phyloP scores from a whole-genome alignment of 2,113 vertebrate genomes.

The Notarius quadriscutis region DNA sequence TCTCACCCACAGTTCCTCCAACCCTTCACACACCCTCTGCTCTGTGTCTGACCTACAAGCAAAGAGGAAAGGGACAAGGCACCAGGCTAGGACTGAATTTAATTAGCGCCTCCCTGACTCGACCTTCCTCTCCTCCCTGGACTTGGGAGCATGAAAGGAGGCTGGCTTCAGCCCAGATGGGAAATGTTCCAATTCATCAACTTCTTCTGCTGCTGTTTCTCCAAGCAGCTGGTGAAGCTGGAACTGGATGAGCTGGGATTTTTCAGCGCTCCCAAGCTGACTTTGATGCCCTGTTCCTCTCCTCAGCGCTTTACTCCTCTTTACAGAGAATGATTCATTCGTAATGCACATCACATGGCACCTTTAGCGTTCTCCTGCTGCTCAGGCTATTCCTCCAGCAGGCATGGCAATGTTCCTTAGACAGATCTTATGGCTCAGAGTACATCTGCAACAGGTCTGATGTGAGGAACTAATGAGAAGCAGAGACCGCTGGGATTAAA shows the following conservation, averaged over 20 bases:
- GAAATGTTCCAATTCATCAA: constrained; percentile 51
- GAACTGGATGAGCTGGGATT: constrained; percentile 36
- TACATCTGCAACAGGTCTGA: constrained; percentile 24
- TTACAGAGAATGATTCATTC: constrained; percentile 43
- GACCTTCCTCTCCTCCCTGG: constrained; percentile 19
- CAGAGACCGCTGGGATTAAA: constrained; percentile 24
- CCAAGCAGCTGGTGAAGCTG: constrained; percentile 12
- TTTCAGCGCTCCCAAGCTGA: constrained; percentile 27
- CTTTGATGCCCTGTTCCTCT: neutral
- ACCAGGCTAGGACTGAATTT: constrained; percentile 50
- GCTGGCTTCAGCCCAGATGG: constrained; percentile 29
- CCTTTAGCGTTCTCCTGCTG: neutral
- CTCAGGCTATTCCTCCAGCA: neutral
- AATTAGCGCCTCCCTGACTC: constrained; percentile 52
- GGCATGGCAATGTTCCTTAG: constrained; percentile 6
- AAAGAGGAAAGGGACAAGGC: constrained; percentile 30
- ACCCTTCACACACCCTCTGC: constrained; percentile 18
- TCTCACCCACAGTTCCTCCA: constrained; percentile 7
- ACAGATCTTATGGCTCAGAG: constrained; percentile 17
- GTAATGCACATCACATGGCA: constrained; percentile 42
- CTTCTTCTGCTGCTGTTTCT: constrained; percentile 25
- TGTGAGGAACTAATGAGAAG: constrained; percentile 34
- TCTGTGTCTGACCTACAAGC: constrained; percentile 16
- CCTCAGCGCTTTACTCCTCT: constrained; percentile 32
- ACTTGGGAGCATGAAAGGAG: constrained; percentile 35